Evolutionary conservation across 1,140 invertebrate species (phyloP), one percentile per base, ranked within the genome.

Genomic region (Yoshiicerus persimilis): DNA sequence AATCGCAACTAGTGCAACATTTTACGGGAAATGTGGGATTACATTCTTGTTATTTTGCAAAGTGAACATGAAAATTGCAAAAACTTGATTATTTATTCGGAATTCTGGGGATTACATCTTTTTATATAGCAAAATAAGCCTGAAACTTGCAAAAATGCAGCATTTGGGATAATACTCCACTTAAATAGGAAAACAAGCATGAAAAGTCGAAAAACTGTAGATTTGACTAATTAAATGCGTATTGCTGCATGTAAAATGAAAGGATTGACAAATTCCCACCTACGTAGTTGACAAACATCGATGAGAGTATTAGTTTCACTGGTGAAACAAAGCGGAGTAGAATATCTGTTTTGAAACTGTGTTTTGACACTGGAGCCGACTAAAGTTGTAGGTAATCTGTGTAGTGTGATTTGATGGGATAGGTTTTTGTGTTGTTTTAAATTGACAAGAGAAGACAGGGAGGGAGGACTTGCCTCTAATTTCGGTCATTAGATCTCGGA

Each of bases 401-500:
- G 30, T 36, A 34, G 32, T 77, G 70, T 32, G 34, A 34, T 38
- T 34, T 80, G 30, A 36, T 36, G 32, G 16, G 16, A 16, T 47
- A 30, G 27, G 66, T 25, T 70, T 70, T 25, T 34, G 70, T 36
- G 70, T 36, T 38, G 34, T 36, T 80, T 32, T 80, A 80, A 80
- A 80, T 80, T 80, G 75, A 80, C 75, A 80, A 80, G 34, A 80
- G 27, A 38, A 70, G 64, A 70, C 11, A 80, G 34, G 20, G 4
- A 34, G 34, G n/a, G 30, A 80, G 75, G 75, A 80, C 75, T 80
- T 80, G 32, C 34, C 34, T 80, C 30, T 80, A 80, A 80, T 80
- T 80, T 80, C 75, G 75, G 75, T 80, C 75, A 80, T 80, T 80
- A 80, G 75, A 80, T 80, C 75, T 80, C 75, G 6, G 75, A 80